Percentiles rank a stretch among this genome's conserved stretches.
These are phyloP conservation scores for Trididemnum clinides DNA, from an alignment of 23 tunicate species.

Conservation along the genomic window DNA sequence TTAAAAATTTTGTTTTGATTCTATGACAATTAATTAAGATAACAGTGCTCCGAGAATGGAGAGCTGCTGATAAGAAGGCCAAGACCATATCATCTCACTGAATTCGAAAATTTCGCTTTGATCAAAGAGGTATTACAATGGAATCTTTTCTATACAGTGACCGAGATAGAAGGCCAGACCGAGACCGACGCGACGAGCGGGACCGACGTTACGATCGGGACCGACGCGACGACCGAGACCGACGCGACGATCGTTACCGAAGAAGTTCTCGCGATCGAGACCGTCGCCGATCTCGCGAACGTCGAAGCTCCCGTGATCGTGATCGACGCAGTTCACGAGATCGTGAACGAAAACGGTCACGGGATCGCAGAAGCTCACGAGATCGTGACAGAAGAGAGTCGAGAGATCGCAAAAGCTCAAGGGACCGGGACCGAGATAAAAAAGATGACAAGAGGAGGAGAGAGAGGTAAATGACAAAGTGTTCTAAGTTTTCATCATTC, in stretches of 20 bases:
- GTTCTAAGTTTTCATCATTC: neutral
- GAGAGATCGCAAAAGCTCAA: conserved; percentile 31
- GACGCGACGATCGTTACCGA: conserved; percentile 2
- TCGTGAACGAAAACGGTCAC: conserved; percentile 33
- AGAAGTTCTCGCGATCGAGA: conserved; percentile 64
- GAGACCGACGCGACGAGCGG: no score
- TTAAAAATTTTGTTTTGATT: no score
- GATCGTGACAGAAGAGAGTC: conserved; percentile 51
- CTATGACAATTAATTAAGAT: no score
- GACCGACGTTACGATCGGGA: neutral
- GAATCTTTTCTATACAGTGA: conserved; percentile 20
- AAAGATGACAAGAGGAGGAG: conserved; percentile 49
- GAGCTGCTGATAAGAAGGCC: no score
- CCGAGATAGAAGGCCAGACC: conserved; percentile 16
- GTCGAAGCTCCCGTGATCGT: conserved; percentile 30
- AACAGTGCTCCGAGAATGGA: no score
- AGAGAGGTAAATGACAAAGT: conserved; percentile 22
- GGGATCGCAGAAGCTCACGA: conserved; percentile 71
- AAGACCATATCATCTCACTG: no score
- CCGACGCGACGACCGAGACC: neutral
- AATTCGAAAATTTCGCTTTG: no score
- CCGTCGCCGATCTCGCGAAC: conserved; percentile 45
- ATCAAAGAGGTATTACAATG: no score
- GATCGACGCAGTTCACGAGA: conserved; percentile 68
- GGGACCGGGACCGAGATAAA: conserved; percentile 46